Evolutionary conservation across 2,888 invertebrate genomes (phyloP), one percentile per base, ranked within the genome.

Genomic region (Eilema depressum): DNA sequence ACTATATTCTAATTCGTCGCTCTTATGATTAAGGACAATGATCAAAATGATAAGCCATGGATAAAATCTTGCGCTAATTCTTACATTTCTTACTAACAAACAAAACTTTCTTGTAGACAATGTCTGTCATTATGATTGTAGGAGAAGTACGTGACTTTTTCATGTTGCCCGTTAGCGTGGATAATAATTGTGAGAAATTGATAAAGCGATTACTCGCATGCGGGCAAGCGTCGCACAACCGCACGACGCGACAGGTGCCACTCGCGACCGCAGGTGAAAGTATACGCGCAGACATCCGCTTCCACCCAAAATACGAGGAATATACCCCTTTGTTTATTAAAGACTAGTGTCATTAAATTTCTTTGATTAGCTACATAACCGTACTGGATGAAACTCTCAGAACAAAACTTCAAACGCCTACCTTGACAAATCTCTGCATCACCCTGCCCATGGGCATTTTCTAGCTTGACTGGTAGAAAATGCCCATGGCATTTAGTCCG

Each of bases 201-300:
- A 82, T 81, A 78, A 77, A 69, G 73, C 79, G 76, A 81, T 86
- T 81, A 78, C 69, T 68, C 70, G 74, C 14, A 67, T 68, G 63
- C 66, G 77, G 76, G 81, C 78, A 83, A 81, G 85, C 81, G 84
- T 81, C 63, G 70, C 88, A 88, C 30, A 68, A 86, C 87, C 85
- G 87, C 80, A 86, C 78, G 77, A 77, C 72, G 75, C 81, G 85
- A 83, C 89, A 88, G 88, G 87, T 87, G 88, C 76, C 74, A 71
- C 77, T 73, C 84, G 82, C 80, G 70, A 73, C 73, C 83, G 87
- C 88, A 85, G 89, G 93, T 92, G 93, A 93, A 94, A 94, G 93
- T 92, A 82, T 84, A 81, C 85, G 86, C 78, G 79, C 83, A 88
- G 85, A 84, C 92, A 91, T 93, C 93, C 93, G 93, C 87, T 91